Percentiles rank a stretch among this genome's conserved stretches.
These are phyloP conservation scores for Microtus oregoni DNA, from an alignment of 2,113 vertebrate species.

Conservation along the genomic window DNA sequence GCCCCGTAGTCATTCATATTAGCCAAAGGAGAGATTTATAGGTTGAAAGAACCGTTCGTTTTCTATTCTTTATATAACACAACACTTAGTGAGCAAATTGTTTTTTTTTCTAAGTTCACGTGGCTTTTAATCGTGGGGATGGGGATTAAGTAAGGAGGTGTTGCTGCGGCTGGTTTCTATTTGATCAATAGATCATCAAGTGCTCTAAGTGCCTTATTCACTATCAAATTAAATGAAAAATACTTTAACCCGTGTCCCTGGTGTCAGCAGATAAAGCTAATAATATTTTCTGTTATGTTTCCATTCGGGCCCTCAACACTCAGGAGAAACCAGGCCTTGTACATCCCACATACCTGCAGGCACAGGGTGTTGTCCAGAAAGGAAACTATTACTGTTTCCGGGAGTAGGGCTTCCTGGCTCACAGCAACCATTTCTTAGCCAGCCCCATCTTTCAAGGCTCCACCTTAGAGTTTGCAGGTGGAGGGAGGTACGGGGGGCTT, in stretches of 20 bases:
- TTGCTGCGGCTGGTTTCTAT: conserved; percentile 87
- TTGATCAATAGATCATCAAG: conserved; percentile 91
- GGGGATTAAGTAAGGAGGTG: conserved; percentile 88
- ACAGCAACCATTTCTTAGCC: neutral
- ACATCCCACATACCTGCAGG: neutral
- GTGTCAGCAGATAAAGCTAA: conserved; percentile 86
- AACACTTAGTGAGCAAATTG: conserved; percentile 79
- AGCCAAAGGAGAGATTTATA: conserved; percentile 86
- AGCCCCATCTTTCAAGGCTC: neutral
- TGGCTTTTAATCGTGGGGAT: conserved; percentile 85
- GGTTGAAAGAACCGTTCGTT: conserved; percentile 71
- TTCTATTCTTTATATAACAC: conserved; percentile 72
- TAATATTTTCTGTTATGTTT: conserved; percentile 86
- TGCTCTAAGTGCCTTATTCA: conserved; percentile 88
- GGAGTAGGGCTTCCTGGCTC: neutral
- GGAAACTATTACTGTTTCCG: conserved; percentile 39
- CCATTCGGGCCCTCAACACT: conserved; percentile 83
- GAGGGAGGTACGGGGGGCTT: neutral
- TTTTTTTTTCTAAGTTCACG: conserved; percentile 71
- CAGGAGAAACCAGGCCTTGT: conserved; percentile 72
- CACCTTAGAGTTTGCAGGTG: neutral
- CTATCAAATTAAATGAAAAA: conserved; percentile 90
- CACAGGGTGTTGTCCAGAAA: neutral
- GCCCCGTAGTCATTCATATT: conserved; percentile 84
- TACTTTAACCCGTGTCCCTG: conserved; percentile 87